Evolutionary conservation across 2,888 invertebrate genomes (phyloP), one percentile per base, ranked within the genome.

Genomic region (Cataglyphis livida): DNA sequence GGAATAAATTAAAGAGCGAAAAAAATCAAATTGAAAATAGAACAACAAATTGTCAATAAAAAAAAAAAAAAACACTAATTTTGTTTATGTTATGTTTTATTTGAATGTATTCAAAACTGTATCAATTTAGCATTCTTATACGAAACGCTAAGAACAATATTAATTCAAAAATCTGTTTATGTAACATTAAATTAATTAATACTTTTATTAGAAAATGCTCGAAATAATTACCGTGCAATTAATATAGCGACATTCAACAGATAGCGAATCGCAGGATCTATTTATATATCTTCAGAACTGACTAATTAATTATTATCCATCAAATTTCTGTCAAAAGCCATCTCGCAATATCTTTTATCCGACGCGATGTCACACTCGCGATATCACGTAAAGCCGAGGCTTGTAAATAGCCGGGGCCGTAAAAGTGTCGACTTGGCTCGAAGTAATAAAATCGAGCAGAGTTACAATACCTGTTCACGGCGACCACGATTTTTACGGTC

Each of bases 371-470:
- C 73, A 51, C 32, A 59, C 10, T 54, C 57, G 32, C 12, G 70
- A 79, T 78, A 78, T 73, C 59, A 44, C 18, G 44, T 44, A 48
- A 41, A 78, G 38, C 35, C 32, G 38, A 21, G 54, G 57, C 73
- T 79, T 79, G 71, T 79, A 79, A 79, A 71, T 79, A 79, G 59
- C 59, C 44, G 59, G 18, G 44, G 35, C 59, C 12, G 73, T 79
- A 79, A 79, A 79, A 79, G 78, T 79, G 59, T 79, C 78, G 59
- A 79, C 78, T 78, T 71, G 57, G 71, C 41, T 79, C 73, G 44
- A 32, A 25, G 59, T 79, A 79, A 79, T 79, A 79, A 71, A 79
- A 73, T 59, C 71, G 32, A 79, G 59, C 38, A 54, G 44, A 28
- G 78, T 44, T 51, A 59, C 32, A 59, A 51, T 78, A 71, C 73